Evolutionary conservation across 2,888 invertebrate genomes (phyloP).

Genomic region (Drosophila pegasa): DNA sequence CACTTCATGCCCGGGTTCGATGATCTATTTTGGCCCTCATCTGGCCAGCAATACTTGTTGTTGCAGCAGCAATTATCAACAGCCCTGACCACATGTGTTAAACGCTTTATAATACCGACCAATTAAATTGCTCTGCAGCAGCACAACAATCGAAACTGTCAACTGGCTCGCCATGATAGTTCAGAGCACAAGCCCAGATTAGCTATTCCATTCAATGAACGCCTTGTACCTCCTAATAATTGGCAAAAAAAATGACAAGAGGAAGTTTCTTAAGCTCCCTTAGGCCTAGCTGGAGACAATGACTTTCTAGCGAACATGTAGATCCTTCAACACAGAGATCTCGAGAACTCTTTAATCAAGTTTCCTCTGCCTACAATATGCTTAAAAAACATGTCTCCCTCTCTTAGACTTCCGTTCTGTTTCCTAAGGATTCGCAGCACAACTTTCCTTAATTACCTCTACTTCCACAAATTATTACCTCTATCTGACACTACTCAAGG

Average conservation of each 20-base stretch:
- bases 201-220: background rate
- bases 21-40: conserved; percentile 57
- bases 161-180: conserved; percentile 1
- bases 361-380: no score
- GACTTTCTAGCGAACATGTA: no score
- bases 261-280: background rate
- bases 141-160: conserved; percentile 2
- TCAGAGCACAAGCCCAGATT: background rate
- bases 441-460: no score
- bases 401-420: no score
- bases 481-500: no score
- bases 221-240: background rate
- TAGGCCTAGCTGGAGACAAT: no score
- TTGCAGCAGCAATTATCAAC: conserved; percentile 42
- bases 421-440: no score
- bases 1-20: conserved; percentile 62
- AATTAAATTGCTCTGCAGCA: conserved; percentile 26
- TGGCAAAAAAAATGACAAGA: background rate
- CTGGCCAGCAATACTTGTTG: conserved; percentile 22
- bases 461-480: no score
- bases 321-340: no score
- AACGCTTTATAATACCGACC: conserved; percentile 52
- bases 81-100: conserved; percentile 55
- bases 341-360: no score
- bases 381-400: no score